Evolutionary conservation across 1,140 invertebrate genomes (phyloP), one percentile per base, ranked within the genome.

Genomic region (Zaprionus capensis): DNA sequence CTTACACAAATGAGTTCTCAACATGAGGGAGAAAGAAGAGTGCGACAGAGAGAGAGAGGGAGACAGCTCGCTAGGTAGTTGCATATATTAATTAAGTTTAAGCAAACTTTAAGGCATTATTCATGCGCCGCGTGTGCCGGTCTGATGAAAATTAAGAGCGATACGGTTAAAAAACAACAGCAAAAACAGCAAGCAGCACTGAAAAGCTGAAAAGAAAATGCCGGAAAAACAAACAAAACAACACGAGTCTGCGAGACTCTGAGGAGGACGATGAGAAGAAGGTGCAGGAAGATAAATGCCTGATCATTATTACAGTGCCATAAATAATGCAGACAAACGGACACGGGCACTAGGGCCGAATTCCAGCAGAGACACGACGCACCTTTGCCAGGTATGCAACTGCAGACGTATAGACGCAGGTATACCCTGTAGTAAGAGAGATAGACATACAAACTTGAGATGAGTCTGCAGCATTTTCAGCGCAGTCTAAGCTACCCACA

Each of bases 231-330:
- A 56, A 56, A 76, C 9, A 26, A 26, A 72, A 36, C 46, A 36
- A 64, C 26, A 26, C 31, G 26, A 57, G 53, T 22, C 26, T n/a
- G 14, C 17, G 26, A 67, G 26, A 62, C 53, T 34, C 31, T 34
- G 71, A 67, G 55, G 61, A 26, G 14, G 31, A 31, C 31, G 57
- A 38, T n/a, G 31, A 53, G 14, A 34, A 61, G 69, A 51, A 51
- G 68, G 46, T 56, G 46, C 38, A 70, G 63, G 64, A 90, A 90
- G 85, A 90, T 82, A 90, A 90, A 90, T 90, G 85, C 78, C 78
- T 77, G 85, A 90, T 90, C 85, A 90, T 90, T 90, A 90, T 90
- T 90, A 90, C 76, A 74, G 62, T 80, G 78, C 79, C 79, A 90
- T 90, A 90, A 90, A 90, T 90, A 85, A 90, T 70, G 55, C 71